A percentile compares a stretch with the other conserved stretches of the same genome.
phyloP scores from a whole-genome alignment of 2,113 vertebrate species.

The Charadrius vociferus region DNA sequence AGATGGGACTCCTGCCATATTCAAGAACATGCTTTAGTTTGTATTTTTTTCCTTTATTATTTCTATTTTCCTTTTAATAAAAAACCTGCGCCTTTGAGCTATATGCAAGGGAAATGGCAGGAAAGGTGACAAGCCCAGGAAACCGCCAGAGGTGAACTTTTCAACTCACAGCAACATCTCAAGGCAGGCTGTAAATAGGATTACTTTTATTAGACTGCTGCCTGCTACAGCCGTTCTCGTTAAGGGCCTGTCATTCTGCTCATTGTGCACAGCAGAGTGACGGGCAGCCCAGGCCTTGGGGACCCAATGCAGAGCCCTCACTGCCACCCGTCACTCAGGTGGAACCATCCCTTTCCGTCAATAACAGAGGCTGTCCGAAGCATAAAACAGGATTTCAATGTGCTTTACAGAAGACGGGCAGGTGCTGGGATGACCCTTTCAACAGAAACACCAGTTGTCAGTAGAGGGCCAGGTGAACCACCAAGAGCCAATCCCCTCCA shows the following conservation, averaged over 20 bases:
- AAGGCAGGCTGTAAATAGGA: conserved; percentile 33
- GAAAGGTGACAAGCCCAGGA: conserved; percentile 13
- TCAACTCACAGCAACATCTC: conserved; percentile 29
- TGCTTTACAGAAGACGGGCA: neutral
- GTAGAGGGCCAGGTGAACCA: neutral
- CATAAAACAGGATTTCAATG: neutral
- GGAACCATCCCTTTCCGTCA: rapidly evolving
- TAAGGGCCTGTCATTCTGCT: conserved; percentile 11
- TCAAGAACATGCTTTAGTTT: neutral
- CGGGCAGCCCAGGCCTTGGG: neutral
- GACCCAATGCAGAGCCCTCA: neutral
- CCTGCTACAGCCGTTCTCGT: neutral
- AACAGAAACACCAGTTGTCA: rapidly evolving
- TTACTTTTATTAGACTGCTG: conserved; percentile 28
- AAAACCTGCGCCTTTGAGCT: neutral
- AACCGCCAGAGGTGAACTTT: conserved; percentile 28
- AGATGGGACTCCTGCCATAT: conserved; percentile 15
- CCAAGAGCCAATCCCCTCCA: rapidly evolving
- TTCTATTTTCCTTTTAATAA: conserved; percentile 52
- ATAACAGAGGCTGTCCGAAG: neutral
- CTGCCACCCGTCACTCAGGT: neutral
- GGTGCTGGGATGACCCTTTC: neutral
- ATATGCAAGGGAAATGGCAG: neutral
- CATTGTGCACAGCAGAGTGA: neutral
- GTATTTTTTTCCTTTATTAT: neutral